Conservation (phyloP, 2,888 invertebrate species). For the Acrobasis repandana region DNA sequence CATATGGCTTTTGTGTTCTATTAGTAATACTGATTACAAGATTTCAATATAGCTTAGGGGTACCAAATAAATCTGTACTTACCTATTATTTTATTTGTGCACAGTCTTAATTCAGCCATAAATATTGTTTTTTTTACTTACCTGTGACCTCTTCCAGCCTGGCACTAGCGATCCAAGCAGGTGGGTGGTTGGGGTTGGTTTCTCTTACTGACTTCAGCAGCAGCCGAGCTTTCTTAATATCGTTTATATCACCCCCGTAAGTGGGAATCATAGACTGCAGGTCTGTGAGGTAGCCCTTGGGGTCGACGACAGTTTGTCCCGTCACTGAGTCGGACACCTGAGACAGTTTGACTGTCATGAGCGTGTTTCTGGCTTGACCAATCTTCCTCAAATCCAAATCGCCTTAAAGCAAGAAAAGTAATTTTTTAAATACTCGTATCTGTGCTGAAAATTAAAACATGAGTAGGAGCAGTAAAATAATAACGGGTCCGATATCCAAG, state of each 20-base stretch:
- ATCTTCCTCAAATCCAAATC: constrained; percentile 99
- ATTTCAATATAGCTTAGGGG: too few relatives aligned
- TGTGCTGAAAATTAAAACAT: too few relatives aligned
- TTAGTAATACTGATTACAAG: too few relatives aligned
- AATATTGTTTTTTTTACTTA: constrained; percentile 68
- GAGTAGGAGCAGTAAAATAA: too few relatives aligned
- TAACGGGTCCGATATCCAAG: too few relatives aligned
- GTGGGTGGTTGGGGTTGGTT: constrained; percentile 99
- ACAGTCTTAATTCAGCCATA: too few relatives aligned
- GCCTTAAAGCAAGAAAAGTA: constrained; percentile 59
- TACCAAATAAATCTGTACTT: too few relatives aligned
- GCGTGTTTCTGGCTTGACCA: constrained; percentile 98
- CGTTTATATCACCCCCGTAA: constrained; percentile 98
- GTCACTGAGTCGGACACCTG: constrained; percentile 99
- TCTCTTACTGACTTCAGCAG: constrained; percentile 97
- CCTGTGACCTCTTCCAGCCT: constrained; percentile 98
- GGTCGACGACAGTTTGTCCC: constrained; percentile 99
- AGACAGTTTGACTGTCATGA: constrained; percentile 99
- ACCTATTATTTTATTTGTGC: too few relatives aligned
- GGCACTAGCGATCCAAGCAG: constrained; percentile 99
- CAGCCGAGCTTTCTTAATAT: constrained; percentile 97
- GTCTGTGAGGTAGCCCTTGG: constrained; percentile 99
- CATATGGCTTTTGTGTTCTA: too few relatives aligned
- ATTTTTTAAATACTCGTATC: too few relatives aligned
- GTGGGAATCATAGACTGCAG: constrained; percentile 99